These are phyloP conservation scores for Drosophila rellima DNA, from an alignment of 2,888 invertebrate genomes.

Conservation along the genomic window DNA sequence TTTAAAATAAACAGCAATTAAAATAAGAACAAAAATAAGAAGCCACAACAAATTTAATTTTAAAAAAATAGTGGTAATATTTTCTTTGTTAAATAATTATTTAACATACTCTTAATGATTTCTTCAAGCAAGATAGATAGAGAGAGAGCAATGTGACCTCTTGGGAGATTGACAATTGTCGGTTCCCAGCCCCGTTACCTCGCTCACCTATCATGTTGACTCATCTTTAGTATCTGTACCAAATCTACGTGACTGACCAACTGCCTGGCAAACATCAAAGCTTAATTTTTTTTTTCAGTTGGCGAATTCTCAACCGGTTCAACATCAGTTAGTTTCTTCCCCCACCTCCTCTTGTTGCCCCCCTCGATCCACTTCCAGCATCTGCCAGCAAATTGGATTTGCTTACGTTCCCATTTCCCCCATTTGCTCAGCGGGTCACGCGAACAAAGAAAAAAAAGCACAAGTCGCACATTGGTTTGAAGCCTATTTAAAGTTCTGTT, in stretches of 20 bases:
- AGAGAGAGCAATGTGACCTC: constrained; percentile 20
- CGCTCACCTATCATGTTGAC: constrained; percentile 23
- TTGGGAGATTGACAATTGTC: constrained; percentile 7
- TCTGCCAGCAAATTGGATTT: constrained; percentile 52
- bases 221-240: constrained; percentile 43
- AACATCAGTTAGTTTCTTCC: constrained; percentile 9
- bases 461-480: constrained; percentile 47
- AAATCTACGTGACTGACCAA: constrained; percentile 51
- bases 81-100: background rate
- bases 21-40: too few species aligned
- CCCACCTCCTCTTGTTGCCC: background rate
- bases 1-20: too few species aligned
- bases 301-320: constrained; percentile 56
- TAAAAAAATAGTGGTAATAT: too few species aligned
- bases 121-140: background rate
- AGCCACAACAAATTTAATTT: too few species aligned
- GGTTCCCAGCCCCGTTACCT: constrained; percentile 11
- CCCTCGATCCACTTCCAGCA: constrained; percentile 23
- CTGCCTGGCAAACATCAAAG: constrained; percentile 26
- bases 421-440: constrained; percentile 46
- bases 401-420: constrained; percentile 58
- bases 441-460: constrained; percentile 57
- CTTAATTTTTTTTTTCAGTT: constrained; percentile 18
- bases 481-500: constrained; percentile 10
- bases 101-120: background rate